A percentile compares a stretch with the other conserved stretches of the same genome.
Evolutionary conservation across 2,888 invertebrate species (phyloP).

Genomic region (Pseudoips prasinana): DNA sequence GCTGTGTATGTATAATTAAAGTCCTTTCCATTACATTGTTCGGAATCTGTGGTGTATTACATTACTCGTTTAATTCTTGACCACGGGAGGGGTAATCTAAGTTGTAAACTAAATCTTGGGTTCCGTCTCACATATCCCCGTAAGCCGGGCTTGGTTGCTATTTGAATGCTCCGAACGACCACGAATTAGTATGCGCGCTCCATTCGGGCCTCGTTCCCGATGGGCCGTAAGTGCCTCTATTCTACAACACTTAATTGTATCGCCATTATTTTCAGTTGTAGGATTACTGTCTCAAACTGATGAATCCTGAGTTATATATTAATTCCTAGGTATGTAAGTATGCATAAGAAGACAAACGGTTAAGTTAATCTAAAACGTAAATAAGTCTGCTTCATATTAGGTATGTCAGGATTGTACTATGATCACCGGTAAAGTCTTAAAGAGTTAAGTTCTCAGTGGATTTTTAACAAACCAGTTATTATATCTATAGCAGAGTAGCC

Average conservation of each 20-base stretch:
- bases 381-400: too few species aligned
- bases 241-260: slow-evolving; percentile 41
- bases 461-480: too few species aligned
- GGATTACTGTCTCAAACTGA: too few species aligned
- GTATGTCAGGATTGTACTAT: too few species aligned
- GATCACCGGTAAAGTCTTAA: too few species aligned
- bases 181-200: slow-evolving; percentile 79
- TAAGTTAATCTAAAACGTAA: too few species aligned
- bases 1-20: slow-evolving; percentile 47
- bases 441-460: too few species aligned
- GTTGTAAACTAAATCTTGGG: slow-evolving; percentile 80
- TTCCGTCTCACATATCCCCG: slow-evolving; percentile 74
- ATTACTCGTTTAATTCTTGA: slow-evolving; percentile 79
- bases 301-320: too few species aligned
- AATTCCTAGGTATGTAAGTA: too few species aligned
- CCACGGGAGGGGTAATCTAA: slow-evolving; percentile 75
- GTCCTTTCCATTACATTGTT: slow-evolving; percentile 52
- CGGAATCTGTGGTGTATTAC: slow-evolving; percentile 60
- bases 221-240: slow-evolving; percentile 60
- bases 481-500: too few species aligned
- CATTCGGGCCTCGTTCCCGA: slow-evolving; percentile 67
- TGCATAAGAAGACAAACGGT: too few species aligned
- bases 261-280: slow-evolving; percentile 20
- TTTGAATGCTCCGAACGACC: slow-evolving; percentile 74
- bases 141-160: slow-evolving; percentile 71